phyloP scores from a whole-genome alignment of 2,113 vertebrate genomes.

The Nothocercus nigrocapillus region DNA sequence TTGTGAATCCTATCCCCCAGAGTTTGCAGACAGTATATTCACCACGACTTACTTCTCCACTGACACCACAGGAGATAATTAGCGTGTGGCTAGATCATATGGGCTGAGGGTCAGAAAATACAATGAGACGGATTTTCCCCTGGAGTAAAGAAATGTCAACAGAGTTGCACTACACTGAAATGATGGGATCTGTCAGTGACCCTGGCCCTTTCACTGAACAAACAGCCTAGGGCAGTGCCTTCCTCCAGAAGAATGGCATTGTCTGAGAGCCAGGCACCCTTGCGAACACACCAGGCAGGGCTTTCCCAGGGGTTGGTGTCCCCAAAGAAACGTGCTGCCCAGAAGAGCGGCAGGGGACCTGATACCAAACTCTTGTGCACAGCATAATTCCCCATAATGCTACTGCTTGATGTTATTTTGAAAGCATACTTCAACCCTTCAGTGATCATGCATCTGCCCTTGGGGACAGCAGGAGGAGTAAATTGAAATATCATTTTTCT shows the following conservation, averaged over 20 bases:
- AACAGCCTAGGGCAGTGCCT: neutral
- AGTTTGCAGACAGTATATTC: constrained; percentile 46
- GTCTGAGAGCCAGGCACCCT: constrained; percentile 10
- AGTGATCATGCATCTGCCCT: neutral
- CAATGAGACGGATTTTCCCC: constrained; percentile 60
- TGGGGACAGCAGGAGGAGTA: neutral
- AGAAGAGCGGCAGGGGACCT: neutral
- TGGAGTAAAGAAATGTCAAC: constrained; percentile 50
- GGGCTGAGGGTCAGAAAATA: constrained; percentile 60
- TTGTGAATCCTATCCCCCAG: constrained; percentile 48
- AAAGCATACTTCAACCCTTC: neutral
- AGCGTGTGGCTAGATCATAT: constrained; percentile 57
- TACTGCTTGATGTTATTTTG: neutral
- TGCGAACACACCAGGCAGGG: neutral
- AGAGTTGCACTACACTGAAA: constrained; percentile 36
- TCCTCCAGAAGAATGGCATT: constrained; percentile 40
- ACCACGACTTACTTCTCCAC: constrained; percentile 8
- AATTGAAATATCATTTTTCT: neutral
- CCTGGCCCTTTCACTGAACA: constrained; percentile 66
- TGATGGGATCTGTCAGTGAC: constrained; percentile 48
- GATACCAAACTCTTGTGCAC: neutral
- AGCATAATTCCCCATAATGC: rapidly evolving
- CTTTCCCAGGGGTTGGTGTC: neutral
- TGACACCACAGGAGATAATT: constrained; percentile 62
- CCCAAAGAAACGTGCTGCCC: neutral